phyloP scores from a whole-genome alignment of 1,140 invertebrate species.

The Piezodorus guildinii region DNA sequence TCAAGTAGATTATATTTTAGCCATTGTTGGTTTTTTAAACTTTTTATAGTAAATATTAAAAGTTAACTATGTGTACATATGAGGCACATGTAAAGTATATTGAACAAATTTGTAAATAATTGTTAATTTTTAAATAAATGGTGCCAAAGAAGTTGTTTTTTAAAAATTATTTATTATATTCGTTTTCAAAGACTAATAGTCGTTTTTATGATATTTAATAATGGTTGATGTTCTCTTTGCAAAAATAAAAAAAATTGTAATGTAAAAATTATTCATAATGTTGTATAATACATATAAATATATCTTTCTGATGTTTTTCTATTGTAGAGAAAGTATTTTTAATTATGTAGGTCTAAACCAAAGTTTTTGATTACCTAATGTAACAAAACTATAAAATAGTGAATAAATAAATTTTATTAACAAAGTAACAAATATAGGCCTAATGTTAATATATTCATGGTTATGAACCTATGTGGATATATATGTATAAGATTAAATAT shows the following conservation, averaged over 20 bases:
- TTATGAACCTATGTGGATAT: too few relatives aligned
- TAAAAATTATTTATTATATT: constrained; percentile 8
- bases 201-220: constrained; percentile 11
- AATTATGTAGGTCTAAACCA: background rate
- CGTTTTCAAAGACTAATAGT: constrained; percentile 8
- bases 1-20: constrained; percentile 11
- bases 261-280: constrained; percentile 4
- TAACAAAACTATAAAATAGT: background rate
- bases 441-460: background rate
- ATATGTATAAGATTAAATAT: background rate
- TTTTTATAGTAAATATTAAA: background rate
- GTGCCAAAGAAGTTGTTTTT: constrained; percentile 11
- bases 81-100: constrained; percentile 1
- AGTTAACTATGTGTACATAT: constrained; percentile 9
- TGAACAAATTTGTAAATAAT: background rate
- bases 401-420: background rate
- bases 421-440: constrained; percentile 1
- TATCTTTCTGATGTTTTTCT: constrained; percentile 9
- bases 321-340: background rate
- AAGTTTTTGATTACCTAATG: constrained; percentile 2
- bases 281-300: constrained; percentile 12
- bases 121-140: constrained; percentile 2
- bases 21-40: constrained; percentile 6
- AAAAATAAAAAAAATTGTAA: background rate
- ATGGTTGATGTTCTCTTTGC: constrained; percentile 6